Evolutionary conservation across 2,888 invertebrate genomes (phyloP), one percentile per base, ranked within the genome.

Genomic region (Agriopis marginaria): DNA sequence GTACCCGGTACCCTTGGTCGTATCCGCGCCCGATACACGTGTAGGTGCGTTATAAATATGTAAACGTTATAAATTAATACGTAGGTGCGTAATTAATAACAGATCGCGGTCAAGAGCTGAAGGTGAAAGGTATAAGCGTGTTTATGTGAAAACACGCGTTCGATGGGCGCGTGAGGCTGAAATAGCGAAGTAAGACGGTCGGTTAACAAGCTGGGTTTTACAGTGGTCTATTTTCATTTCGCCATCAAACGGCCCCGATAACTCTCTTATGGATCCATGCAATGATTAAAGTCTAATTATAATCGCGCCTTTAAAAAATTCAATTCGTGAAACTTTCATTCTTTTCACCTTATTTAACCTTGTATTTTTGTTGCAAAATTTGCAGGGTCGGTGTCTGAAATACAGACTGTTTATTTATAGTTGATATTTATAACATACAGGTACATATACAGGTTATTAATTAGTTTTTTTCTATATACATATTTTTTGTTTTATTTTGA

Each of bases 201-300:
- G 84, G 84, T 87, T 87, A 86, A 85, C 87, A 83, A 80, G 84
- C 84, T 77, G 75, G 81, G 84, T 82, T 86, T 85, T 86, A 86
- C 87, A 87, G 76, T 82, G 82, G 77, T 86, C 89, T 93, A 92
- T 93, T 92, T 92, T 81, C 80, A 89, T 84, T 87, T 81, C 83
- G 81, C 82, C 85, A 87, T 89, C 87, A 85, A 87, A 84, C 86
- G 84, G 77, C 79, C 32, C 78, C 85, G 82, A 86, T 86, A 88
- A 84, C 85, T 85, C 82, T 84, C 84, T 86, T 84, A 87, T 82
- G 82, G 83, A 86, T 89, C 88, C 89, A 89, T 88, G 85, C 81
- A 85, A 82, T 79, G 78, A 85, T 86, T 86, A 82, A 79, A 80
- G 75, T 79, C 79, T 84, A 83, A 86, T 86, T 83, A 79, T 76